Percentiles rank a stretch among this genome's conserved stretches.
Conservation (phyloP, 1,140 invertebrate species). For the Caenorhabditis remanei region DNA sequence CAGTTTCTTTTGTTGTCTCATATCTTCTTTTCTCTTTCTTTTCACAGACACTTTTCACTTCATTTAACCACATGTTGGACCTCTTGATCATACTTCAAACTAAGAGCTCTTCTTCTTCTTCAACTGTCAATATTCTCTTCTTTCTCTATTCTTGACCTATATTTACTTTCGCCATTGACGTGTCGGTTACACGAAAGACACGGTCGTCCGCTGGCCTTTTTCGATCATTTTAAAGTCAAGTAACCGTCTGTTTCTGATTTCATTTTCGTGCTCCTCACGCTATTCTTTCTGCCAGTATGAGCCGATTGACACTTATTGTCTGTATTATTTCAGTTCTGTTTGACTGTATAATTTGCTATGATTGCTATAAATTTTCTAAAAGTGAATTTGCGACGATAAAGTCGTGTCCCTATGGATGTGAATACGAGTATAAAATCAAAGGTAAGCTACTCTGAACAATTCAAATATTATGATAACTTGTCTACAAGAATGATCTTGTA, state of each 20-base stretch:
- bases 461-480: no score
- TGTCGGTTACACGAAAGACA: conserved; percentile 46
- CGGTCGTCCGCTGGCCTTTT: conserved; percentile 45
- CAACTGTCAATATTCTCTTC: neutral
- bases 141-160: neutral
- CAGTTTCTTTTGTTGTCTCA: neutral
- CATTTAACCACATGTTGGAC: neutral
- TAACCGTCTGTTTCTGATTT: neutral
- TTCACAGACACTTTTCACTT: conserved; percentile 26
- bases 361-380: conserved; percentile 47
- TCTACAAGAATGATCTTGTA: no score
- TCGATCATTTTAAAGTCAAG: conserved; percentile 6
- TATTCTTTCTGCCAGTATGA: neutral
- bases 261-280: neutral
- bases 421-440: conserved; percentile 34
- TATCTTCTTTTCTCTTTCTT: neutral
- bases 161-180: conserved; percentile 46
- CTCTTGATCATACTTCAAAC: conserved; percentile 26
- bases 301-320: neutral
- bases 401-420: conserved; percentile 9
- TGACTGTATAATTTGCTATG: conserved; percentile 16
- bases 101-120: neutral
- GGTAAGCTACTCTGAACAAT: neutral
- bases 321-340: neutral
- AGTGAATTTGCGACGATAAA: neutral